These are phyloP conservation scores for Todus mexicanus DNA, from an alignment of 2,797 vertebrate species.

Conservation along the genomic window DNA sequence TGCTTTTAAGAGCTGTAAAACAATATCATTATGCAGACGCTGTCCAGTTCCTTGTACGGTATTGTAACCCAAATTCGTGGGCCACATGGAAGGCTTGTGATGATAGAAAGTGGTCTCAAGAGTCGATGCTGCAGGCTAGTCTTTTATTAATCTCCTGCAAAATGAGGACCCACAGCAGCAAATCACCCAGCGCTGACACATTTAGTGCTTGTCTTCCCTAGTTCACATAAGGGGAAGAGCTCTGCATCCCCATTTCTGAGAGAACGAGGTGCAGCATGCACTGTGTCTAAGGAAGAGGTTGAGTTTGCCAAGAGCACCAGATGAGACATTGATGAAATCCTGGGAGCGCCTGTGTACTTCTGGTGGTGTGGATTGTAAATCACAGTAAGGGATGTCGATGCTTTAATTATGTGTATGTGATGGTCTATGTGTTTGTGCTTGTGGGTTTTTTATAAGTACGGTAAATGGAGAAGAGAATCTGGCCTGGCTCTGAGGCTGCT, in stretches of 20 bases:
- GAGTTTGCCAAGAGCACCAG: constrained; percentile 65
- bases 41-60: background rate
- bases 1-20: background rate
- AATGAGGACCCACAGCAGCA: constrained; percentile 44
- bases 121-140: constrained; percentile 47
- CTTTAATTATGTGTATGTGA: constrained; percentile 66
- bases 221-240: constrained; percentile 50
- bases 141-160: constrained; percentile 57
- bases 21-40: background rate
- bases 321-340: constrained; percentile 52
- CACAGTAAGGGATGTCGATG: constrained; percentile 58
- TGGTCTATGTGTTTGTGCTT: constrained; percentile 61
- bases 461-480: constrained; percentile 41
- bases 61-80: constrained; percentile 1
- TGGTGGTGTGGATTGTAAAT: constrained; percentile 46
- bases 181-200: constrained; percentile 38
- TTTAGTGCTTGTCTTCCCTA: constrained; percentile 31
- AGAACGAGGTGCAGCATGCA: constrained; percentile 13
- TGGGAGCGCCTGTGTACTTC: constrained; percentile 54
- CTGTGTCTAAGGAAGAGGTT: constrained; percentile 53
- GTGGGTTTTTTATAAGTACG: constrained; percentile 51
- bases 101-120: constrained; percentile 39
- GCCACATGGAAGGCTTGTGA: background rate
- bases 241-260: constrained; percentile 32
- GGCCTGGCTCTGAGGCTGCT: constrained; percentile 45